Base-by-base conservation (phyloP, 2,888 invertebrate genomes). In the Cryptophagus acutangulus region DNA sequence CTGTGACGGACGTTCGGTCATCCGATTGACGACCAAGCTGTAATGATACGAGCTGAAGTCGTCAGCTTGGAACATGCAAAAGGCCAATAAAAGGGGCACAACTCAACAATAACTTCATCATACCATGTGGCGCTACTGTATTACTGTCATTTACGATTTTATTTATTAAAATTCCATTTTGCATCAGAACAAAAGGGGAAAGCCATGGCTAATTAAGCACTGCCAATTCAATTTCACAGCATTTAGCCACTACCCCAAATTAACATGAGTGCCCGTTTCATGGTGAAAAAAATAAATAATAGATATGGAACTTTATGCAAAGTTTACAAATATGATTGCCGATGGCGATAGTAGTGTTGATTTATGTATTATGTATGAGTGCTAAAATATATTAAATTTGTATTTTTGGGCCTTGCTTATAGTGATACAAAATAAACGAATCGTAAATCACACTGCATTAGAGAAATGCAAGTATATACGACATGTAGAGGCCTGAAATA, bases 381-480 rank as follows among this genome's bases (percentile, higher is more conserved):
- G 9, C 5, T 20, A 20, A 6, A 9, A 28, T 12, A 28, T 28
- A 12, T 28, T 6, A 28, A 5, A 13, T 28, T 5, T 28, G 8
- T 10, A 28, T 10, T 4, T 28, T 28, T 28, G 8, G 8, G 4
- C 10, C 4, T 28, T 9, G 4, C 4, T 12, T 4, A 28, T 10
- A n/a, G 4, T 12, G 10, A 9, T 9, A 33, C 26, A 36, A 46
- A 41, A 38, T 34, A 37, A 43, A 41, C 30, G 33, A 5, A 44
- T 44, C 36, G 45, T 53, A 49, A 51, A 53, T 53, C 53, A 53
- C 39, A 37, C 36, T 36, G 49, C 48, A 45, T 51, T 48, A 53
- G 41, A 45, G 37, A 48, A 53, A 46, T 48, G 46, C 46, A 41
- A 48, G 42, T 46, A 40, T 45, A 45, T 41, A 40, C 33, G 41